phyloP scores from a whole-genome alignment of 1,140 invertebrate genomes.

The Drosophila truncata region DNA sequence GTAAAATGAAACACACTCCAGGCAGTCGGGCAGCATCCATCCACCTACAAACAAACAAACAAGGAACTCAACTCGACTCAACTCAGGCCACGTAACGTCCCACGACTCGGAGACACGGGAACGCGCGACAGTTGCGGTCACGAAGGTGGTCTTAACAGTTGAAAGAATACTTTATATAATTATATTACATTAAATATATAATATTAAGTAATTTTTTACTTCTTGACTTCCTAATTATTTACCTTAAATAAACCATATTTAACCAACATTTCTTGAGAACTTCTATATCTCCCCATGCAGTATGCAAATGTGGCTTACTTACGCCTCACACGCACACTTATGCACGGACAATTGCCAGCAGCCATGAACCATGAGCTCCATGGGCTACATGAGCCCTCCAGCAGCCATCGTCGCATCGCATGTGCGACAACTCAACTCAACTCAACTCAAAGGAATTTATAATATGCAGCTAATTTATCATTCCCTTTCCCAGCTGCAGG shows the following conservation, averaged over 20 bases:
- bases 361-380: constrained; percentile 53
- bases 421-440: constrained; percentile 61
- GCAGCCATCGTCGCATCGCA: constrained; percentile 44
- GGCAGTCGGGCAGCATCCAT: constrained; percentile 34
- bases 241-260: neutral
- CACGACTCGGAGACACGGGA: constrained; percentile 15
- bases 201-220: too few species aligned
- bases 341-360: constrained; percentile 63
- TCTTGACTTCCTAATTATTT: neutral
- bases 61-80: constrained; percentile 18
- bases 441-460: constrained; percentile 82
- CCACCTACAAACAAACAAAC: constrained; percentile 46
- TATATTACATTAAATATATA: too few species aligned
- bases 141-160: constrained; percentile 13
- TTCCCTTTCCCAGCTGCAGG: constrained; percentile 45
- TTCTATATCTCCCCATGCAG: constrained; percentile 13
- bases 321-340: constrained; percentile 63
- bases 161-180: neutral
- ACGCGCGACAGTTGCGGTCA: constrained; percentile 6
- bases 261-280: neutral
- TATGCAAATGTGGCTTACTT: constrained; percentile 68
- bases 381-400: constrained; percentile 35
- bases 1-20: constrained; percentile 63
- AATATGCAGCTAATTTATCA: constrained; percentile 81
- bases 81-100: constrained; percentile 15